These are phyloP conservation scores for Vireo altiloquus DNA, from an alignment of 2,113 vertebrate species.

Conservation along the genomic window DNA sequence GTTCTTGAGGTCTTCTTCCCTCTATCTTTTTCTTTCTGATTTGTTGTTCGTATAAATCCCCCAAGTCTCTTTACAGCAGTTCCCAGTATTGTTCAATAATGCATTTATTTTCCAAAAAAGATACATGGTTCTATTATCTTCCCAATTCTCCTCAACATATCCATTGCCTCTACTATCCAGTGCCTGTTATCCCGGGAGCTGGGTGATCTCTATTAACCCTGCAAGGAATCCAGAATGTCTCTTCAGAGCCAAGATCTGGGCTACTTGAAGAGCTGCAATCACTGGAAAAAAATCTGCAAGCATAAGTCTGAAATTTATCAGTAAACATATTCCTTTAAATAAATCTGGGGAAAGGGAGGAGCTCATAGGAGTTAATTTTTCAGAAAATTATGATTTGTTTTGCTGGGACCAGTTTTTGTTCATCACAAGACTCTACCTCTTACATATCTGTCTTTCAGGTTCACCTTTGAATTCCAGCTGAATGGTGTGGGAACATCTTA, in stretches of 20 bases:
- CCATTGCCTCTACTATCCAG: not conserved
- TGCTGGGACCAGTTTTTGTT: not conserved
- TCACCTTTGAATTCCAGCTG: not conserved
- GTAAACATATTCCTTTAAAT: not conserved
- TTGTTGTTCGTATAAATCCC: not conserved
- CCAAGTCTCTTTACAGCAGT: accelerated
- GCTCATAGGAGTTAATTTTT: not conserved
- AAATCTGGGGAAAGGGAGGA: not conserved
- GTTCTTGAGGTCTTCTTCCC: not conserved
- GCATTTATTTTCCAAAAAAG: not conserved
- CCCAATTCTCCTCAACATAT: not conserved
- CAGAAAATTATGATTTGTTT: not conserved
- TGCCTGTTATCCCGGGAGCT: accelerated
- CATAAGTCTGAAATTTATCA: not conserved
- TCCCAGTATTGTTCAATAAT: not conserved
- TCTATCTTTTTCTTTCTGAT: not conserved
- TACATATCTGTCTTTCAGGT: not conserved
- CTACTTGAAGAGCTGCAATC: not conserved
- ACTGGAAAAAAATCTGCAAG: not conserved
- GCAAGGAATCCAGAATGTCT: not conserved
- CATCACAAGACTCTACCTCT: not conserved
- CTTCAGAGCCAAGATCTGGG: not conserved
- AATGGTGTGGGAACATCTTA: not conserved
- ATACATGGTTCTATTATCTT: not conserved
- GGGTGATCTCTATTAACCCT: not conserved